phyloP scores from a whole-genome alignment of 2,797 vertebrate genomes.

The Cossypha heuglini region DNA sequence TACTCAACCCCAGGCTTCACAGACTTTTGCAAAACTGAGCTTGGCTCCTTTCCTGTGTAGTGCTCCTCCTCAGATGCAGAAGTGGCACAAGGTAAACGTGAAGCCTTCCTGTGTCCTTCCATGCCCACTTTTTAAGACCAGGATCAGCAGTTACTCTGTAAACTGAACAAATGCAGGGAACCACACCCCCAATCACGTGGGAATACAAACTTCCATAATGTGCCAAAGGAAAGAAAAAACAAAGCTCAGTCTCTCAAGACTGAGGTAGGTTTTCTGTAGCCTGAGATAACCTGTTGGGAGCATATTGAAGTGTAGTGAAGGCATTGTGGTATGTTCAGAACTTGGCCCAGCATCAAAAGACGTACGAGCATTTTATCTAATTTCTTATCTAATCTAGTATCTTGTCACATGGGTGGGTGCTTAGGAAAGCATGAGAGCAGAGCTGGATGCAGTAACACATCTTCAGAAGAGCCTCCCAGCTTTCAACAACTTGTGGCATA shows the following conservation, averaged over 20 bases:
- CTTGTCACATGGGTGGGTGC: background rate
- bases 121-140: background rate
- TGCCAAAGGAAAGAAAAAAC: background rate
- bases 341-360: background rate
- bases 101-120: background rate
- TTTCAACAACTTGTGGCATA: background rate
- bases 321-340: background rate
- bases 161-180: background rate
- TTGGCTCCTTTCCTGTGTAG: background rate
- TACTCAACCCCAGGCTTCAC: background rate
- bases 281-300: background rate
- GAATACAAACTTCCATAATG: background rate
- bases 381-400: background rate
- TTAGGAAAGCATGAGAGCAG: background rate
- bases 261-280: background rate
- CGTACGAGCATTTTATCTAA: accelerated
- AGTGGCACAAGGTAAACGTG: background rate
- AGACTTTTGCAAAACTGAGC: background rate
- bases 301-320: background rate
- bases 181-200: accelerated
- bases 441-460: background rate
- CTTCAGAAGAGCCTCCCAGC: background rate
- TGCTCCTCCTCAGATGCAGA: background rate
- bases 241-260: background rate
- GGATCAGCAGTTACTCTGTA: background rate